Evolutionary conservation across 2,797 vertebrate species (phyloP), one percentile per base, ranked within the genome.

Genomic region (Cyprinodon diabolis): DNA sequence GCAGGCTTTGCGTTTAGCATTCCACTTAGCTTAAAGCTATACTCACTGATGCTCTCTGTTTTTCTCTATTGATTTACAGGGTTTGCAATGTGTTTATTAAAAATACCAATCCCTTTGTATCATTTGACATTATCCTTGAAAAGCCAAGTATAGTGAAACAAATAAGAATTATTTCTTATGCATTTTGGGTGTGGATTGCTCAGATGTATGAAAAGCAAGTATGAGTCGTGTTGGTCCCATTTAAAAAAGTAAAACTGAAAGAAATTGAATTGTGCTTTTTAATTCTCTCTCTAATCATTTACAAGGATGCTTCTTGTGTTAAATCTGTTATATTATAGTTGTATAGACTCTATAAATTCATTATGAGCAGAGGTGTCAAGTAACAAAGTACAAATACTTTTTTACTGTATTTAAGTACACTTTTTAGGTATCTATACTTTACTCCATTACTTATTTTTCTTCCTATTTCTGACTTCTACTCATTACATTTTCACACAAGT

Each of bases 21-120:
- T 89, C 85, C 91, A 92, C 91, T 94, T 94, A 90, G 94, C 94
- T 95, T 94, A 90, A 93, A 95, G 94, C 94, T 94, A 94, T 93
- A 89, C 93, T 95, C 90, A 90, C 89, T 89, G 86, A 94, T 93
- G 93, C 94, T 91, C 93, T 94, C 94, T 95, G 93, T 90, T 94
- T 94, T 91, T 88, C 92, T 94, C 84, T 95, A 95, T 95, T 94
- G 95, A 95, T 95, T 95, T 84, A 87, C 83, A 88, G 89, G 80
- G 88, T 91, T 93, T 92, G 89, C 85, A 80, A 91, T 86, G 89
- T 92, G 90, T 90, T 90, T 92, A 93, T 92, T 90, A 91, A 88
- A 94, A 87, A 91, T 86, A 90, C 86, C 84, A 86, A 83, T 93
- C 95, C 91, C 92, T 82, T 91, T 92, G 89, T 88, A 94, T 94